Evolutionary conservation across 1,140 invertebrate genomes (phyloP), one percentile per base, ranked within the genome.

Genomic region (Cotesia chilonis): DNA sequence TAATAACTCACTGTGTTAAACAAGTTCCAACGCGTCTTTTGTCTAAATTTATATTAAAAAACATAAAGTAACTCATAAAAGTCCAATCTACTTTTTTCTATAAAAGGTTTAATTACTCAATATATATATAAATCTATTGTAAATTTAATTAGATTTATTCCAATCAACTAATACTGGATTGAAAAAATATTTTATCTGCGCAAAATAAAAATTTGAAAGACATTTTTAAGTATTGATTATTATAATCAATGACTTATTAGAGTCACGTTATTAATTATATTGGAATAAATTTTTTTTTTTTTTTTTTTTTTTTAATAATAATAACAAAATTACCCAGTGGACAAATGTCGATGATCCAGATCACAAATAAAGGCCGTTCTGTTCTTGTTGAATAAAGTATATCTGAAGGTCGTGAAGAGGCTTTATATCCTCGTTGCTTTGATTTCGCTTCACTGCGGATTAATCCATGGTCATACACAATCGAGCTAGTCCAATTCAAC

Each of bases 371-470:
- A 65, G 63, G 63, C 66, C 20, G 51, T 20, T 36, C 7, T 57
- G 51, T 55, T 70, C 55, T 60, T 17, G 57, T 17, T 61, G 41
- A 52, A 66, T 71, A 71, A 71, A 71, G 64, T 65, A 57, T 71
- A 47, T 17, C 51, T 14, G 70, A 71, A 71, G 70, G 70, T 71
- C 70, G 66, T 55, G 51, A 4, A 47, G 61, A 61, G 41, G 61
- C 70, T 71, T 71, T 66, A 71, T 64, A 65, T 64, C 41, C 68
- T 60, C 61, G 28, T 14, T 4, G 36, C 51, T 55, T 71, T 65
- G 61, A 64, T 71, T 71, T 71, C 61, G 64, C 70, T 64, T 41
- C 10, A 55, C 54, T 71, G 61, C 47, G 28, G 70, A 64, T 71
- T 65, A 55, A 20, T 47, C 51, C 61, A 60, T 20, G 61, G 41